Base-by-base conservation (phyloP, 2,888 invertebrate genomes). In the Poecilobothrus nobilitatus region DNA sequence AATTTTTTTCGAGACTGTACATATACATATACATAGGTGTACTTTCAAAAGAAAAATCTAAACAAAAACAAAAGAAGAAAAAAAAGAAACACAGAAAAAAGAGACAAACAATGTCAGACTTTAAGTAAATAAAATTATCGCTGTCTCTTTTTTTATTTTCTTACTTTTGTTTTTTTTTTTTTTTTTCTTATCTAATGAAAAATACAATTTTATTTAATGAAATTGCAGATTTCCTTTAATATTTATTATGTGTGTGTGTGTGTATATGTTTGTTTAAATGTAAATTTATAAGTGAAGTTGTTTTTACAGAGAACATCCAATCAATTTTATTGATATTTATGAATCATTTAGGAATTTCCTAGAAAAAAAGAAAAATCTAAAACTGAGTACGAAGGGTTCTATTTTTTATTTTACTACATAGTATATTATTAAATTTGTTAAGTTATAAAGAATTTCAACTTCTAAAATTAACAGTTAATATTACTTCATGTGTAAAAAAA, bases 321-420 rank as follows among this genome's bases (percentile, higher is more conserved):
- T 53, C 53, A 53, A 18, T 18, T 53, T 53, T 53, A 53, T 53
- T 53, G 53, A 53, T 53, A 53, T 53, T 53, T 53, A 53, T 53
- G 15, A 53, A 53, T 53, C 53, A 53, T 53, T 53, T 53, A 53
- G 53, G 53, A 53, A 53, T 53, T 53, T 18, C 4, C 18, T 12
- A 41, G 41, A 2, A 41, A 41, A 5, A 8, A 41, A 53, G n/a
- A 44, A 34, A 34, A 34, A 34, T 34, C 8, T 7, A 34, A 8
- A 34, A 34, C 5, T 34, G 8, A 34, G 34, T 5, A 34, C 8
- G 34, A 8, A 34, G 34, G 8, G n/a, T n/a, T n/a, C n/a, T n/a
- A n/a, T n/a, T n/a, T n/a, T n/a, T n/a, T 27, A 27, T 27, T 27
- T 27, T 27, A n/a, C 27, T 27, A 27, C 27, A 27, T 2, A 4